Evolutionary conservation across 2,888 invertebrate species (phyloP), one percentile per base, ranked within the genome.

Genomic region (Nudaria mundana): DNA sequence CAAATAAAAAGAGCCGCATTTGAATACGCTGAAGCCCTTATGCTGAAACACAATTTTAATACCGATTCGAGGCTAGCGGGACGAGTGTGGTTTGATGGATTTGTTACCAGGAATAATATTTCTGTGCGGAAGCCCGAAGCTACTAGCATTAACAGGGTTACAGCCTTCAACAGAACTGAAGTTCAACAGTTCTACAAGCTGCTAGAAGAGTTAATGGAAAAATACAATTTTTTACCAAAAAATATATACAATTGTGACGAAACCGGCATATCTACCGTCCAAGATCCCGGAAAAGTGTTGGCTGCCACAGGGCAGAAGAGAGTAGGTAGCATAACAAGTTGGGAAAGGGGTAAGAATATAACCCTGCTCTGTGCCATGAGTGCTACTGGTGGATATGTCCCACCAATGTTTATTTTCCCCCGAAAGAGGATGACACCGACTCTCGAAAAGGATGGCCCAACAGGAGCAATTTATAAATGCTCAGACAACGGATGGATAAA

Each of bases 341-440:
- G 74, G 52, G 77, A 79, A 46, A 59, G 71, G 55, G 79, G 76
- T 30, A 64, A 63, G 36, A 63, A 71, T 28, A 71, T 81, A 2
- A 84, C 82, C 2, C 40, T 80, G n/a, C 30, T 80, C 32, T 81
- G 75, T 62, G 62, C 74, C 10, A 71, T 81, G 65, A 82, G 63
- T 56, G 69, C 72, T 48, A 4, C 83, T 58, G 73, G 81, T 6
- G 33, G 41, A 8, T 82, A 53, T 48, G 59, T 85, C 16, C 81
- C 82, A 4, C 83, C 81, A 2, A 78, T 86, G 78, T 81, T 84
- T 53, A 81, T 86, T 31, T 86, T 72, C 40, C 79, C 79, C 0
- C 38, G 79, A 14, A 71, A 81, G 48, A 71, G 75, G 39, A 59
- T 78, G 5, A 18, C 18, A 3, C 18, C 18, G 18, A 18, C 18